Evolutionary conservation across 2,113 vertebrate species (phyloP).

Genomic region (Hemichromis elongatus): DNA sequence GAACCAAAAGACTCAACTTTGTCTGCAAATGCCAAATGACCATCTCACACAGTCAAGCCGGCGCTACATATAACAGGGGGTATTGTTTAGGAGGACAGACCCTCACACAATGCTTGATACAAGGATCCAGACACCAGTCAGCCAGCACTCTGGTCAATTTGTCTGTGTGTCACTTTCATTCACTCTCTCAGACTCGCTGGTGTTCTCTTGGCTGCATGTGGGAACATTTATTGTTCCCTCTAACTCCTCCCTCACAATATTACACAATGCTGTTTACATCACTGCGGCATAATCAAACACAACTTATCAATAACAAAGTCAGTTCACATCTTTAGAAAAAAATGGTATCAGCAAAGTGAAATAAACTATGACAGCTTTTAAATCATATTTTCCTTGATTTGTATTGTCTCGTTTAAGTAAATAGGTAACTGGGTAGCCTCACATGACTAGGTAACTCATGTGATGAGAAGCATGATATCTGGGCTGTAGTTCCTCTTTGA

Average conservation of each 20-base stretch:
- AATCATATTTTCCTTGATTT: background rate
- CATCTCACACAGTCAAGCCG: constrained; percentile 2
- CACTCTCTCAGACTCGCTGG: constrained; percentile 9
- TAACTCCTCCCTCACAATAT: background rate
- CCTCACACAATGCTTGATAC: constrained; percentile 3
- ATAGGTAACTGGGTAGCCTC: background rate
- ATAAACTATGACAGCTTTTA: background rate
- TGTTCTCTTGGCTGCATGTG: background rate
- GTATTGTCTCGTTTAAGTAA: background rate
- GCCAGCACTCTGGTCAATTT: background rate
- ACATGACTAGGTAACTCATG: background rate
- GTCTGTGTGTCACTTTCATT: constrained; percentile 28
- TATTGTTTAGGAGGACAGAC: constrained; percentile 51
- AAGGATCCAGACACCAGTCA: constrained; percentile 21
- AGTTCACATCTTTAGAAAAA: background rate
- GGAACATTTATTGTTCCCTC: constrained; percentile 21
- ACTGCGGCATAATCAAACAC: background rate
- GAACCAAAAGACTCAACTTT: constrained; percentile 36
- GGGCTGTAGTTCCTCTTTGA: background rate
- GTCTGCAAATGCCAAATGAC: constrained; percentile 48
- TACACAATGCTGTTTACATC: background rate
- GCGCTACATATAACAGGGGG: constrained; percentile 29
- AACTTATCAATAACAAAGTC: background rate
- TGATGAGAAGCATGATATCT: background rate
- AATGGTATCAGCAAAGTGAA: background rate